These are phyloP conservation scores for Brenthis ino DNA, from an alignment of 2,888 invertebrate genomes.

Conservation along the genomic window DNA sequence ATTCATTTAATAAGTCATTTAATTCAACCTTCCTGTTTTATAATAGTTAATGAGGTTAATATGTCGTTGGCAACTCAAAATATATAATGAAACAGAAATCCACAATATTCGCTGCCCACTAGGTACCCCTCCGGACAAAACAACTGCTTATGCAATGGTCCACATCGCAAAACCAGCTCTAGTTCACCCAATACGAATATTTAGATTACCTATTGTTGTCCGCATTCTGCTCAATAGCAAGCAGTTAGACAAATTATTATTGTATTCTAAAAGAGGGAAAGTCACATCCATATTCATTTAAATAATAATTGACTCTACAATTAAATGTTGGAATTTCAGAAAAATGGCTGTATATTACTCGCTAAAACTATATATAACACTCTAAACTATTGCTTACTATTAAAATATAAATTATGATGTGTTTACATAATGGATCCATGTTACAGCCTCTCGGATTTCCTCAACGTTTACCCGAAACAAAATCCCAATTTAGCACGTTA, in stretches of 20 bases:
- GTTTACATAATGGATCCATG: conserved; percentile 29
- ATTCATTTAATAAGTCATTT: neutral
- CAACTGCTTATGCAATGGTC: conserved; percentile 71
- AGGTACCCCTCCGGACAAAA: conserved; percentile 50
- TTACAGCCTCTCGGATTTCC: conserved; percentile 58
- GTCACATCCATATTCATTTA: neutral
- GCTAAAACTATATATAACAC: neutral
- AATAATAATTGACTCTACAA: neutral
- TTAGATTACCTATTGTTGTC: conserved; percentile 38
- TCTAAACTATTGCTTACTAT: neutral
- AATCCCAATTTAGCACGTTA: conserved; percentile 73
- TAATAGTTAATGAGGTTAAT: conserved; percentile 65
- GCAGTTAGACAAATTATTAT: neutral
- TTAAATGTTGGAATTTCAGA: neutral
- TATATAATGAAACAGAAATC: conserved; percentile 57
- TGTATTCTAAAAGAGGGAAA: neutral
- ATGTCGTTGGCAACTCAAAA: conserved; percentile 61
- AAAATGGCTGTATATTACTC: neutral
- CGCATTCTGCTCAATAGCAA: conserved; percentile 20
- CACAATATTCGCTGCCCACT: conserved; percentile 55
- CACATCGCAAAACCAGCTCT: conserved; percentile 52
- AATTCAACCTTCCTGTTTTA: conserved; percentile 20
- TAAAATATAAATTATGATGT: conserved; percentile 3
- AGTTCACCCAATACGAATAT: conserved; percentile 39
- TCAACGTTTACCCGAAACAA: conserved; percentile 52